Conservation (phyloP, 2,888 invertebrate species). For the Trichogramma evanescens region DNA sequence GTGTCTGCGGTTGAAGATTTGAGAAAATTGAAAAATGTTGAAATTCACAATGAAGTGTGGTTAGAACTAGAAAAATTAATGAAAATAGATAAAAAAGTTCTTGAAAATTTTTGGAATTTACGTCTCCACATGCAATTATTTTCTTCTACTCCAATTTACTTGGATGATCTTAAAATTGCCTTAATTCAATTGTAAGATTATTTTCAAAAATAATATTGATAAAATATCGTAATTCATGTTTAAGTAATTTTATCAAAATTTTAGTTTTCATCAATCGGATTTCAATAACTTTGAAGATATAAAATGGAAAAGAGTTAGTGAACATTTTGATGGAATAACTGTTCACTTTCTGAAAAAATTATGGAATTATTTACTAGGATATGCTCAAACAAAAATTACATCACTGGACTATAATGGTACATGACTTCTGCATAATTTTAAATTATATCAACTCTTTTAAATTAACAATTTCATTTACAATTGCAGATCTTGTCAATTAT, state of each 20-base stretch:
- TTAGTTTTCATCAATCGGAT: constrained; percentile 24
- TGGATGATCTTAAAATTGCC: constrained; percentile 34
- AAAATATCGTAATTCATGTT: background rate
- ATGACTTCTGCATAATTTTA: background rate
- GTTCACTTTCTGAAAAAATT: constrained; percentile 26
- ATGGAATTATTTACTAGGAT: constrained; percentile 19
- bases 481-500: constrained; percentile 30
- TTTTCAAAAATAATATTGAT: background rate
- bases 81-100: constrained; percentile 22
- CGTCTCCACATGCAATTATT: constrained; percentile 39
- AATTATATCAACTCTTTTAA: background rate
- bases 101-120: constrained; percentile 32
- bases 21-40: constrained; percentile 32
- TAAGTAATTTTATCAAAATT: background rate
- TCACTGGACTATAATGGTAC: background rate
- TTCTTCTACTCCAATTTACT: constrained; percentile 28
- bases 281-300: constrained; percentile 25
- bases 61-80: constrained; percentile 29
- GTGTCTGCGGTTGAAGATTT: constrained; percentile 29
- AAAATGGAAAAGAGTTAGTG: constrained; percentile 28
- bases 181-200: constrained; percentile 37
- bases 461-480: background rate
- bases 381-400: background rate
- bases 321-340: constrained; percentile 35
- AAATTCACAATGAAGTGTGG: constrained; percentile 35